Percentiles rank a stretch among this genome's conserved stretches.
phyloP scores from a whole-genome alignment of 2,888 invertebrate species.

The Lasioglossum vierecki region DNA sequence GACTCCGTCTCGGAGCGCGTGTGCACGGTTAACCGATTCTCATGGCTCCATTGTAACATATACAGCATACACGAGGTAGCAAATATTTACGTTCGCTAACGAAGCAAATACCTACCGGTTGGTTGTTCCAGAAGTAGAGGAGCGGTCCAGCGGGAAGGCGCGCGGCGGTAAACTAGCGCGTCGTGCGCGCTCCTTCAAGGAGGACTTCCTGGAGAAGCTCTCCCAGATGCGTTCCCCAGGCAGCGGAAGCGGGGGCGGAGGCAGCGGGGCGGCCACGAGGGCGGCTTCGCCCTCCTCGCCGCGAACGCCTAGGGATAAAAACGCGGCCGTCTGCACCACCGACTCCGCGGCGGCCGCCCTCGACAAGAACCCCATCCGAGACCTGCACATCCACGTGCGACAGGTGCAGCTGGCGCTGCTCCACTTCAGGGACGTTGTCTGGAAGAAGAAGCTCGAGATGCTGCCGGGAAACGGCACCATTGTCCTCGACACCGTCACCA shows the following conservation, averaged over 20 bases:
- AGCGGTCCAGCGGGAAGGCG: slow-evolving; percentile 89
- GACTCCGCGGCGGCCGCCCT: slow-evolving; percentile 67
- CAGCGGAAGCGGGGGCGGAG: slow-evolving; percentile 82
- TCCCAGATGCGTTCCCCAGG: slow-evolving; percentile 94
- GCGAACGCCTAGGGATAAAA: slow-evolving; percentile 82
- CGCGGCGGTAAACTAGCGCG: slow-evolving; percentile 94
- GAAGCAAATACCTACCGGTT: neutral
- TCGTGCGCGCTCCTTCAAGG: slow-evolving; percentile 95
- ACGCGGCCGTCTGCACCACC: slow-evolving; percentile 84
- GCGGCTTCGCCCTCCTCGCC: slow-evolving; percentile 84
- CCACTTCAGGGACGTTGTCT: slow-evolving; percentile 96
- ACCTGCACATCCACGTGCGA: slow-evolving; percentile 90
- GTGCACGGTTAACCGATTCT: slow-evolving; percentile 9
- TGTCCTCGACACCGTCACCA: slow-evolving; percentile 95
- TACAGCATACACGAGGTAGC: neutral
- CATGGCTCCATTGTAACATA: neutral
- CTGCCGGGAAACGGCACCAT: slow-evolving; percentile 97
- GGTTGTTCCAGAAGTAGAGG: slow-evolving; percentile 81
- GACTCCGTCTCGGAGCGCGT: neutral
- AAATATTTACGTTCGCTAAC: slow-evolving; percentile 3
- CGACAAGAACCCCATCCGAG: slow-evolving; percentile 88
- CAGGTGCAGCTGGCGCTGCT: slow-evolving; percentile 91
- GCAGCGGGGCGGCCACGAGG: slow-evolving; percentile 83
- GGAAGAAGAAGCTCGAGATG: slow-evolving; percentile 96
- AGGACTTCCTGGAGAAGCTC: slow-evolving; percentile 95